Conservation (phyloP, 2,888 invertebrate genomes). For the Agonopterix alstromeriana region DNA sequence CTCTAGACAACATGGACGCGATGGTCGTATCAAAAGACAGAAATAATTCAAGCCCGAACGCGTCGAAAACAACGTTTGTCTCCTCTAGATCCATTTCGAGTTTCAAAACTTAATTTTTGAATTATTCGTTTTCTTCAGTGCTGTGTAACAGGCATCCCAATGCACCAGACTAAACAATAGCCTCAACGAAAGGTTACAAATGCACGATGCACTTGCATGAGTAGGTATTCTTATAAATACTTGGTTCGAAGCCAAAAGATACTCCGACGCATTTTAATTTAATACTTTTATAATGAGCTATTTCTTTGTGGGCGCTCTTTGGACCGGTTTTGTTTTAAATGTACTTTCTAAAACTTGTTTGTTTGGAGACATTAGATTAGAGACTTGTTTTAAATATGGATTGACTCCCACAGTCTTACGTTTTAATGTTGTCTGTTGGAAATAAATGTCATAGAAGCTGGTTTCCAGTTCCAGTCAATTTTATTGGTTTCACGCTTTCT, state of each 20-base stretch:
- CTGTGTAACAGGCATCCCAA: constrained; percentile 9
- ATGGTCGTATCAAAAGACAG: too few relatives aligned
- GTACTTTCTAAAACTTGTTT: constrained; percentile 25
- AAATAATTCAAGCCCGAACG: too few relatives aligned
- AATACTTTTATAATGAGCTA: neutral
- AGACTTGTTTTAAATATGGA: too few relatives aligned
- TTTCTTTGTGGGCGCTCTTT: neutral
- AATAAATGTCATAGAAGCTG: too few relatives aligned
- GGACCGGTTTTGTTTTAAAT: neutral
- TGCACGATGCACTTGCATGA: constrained; percentile 23
- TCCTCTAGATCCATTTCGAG: too few relatives aligned
- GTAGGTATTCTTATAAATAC: constrained; percentile 8
- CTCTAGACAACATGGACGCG: too few relatives aligned
- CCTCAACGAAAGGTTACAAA: constrained; percentile 16
- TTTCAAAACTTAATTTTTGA: too few relatives aligned
- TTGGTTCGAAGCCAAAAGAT: constrained; percentile 15
- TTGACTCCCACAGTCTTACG: too few relatives aligned
- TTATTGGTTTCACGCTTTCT: too few relatives aligned
- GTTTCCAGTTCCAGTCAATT: too few relatives aligned
- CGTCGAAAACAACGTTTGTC: too few relatives aligned
- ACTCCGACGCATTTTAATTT: constrained; percentile 7
- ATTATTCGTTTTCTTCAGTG: neutral
- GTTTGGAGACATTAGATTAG: constrained; percentile 1
- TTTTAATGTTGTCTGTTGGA: too few relatives aligned
- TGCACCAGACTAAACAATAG: constrained; percentile 30